These are phyloP conservation scores for Drosophila paracracens DNA, from an alignment of 2,888 invertebrate genomes.

Conservation along the genomic window DNA sequence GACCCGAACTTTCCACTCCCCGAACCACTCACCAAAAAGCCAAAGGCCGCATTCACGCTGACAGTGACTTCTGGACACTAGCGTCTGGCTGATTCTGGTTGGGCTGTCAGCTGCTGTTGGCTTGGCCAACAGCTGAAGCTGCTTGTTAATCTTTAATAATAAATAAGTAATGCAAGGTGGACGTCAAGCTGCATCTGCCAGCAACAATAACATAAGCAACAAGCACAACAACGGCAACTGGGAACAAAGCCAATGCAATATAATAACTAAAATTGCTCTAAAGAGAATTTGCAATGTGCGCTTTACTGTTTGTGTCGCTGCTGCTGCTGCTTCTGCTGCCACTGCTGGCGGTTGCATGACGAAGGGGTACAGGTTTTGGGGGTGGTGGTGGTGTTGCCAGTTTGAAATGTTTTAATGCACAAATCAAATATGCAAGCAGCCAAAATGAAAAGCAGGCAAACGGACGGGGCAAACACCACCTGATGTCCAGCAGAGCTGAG, in stretches of 20 bases:
- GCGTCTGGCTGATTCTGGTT: conserved; percentile 4
- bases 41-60: conserved; percentile 42
- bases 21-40: conserved; percentile 1
- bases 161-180: conserved; percentile 72
- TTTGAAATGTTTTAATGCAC: conserved; percentile 79
- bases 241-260: conserved; percentile 74
- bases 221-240: conserved; percentile 32
- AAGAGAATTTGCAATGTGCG: conserved; percentile 74
- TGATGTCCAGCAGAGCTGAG: conserved; percentile 61
- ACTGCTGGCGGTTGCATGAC: conserved; percentile 15
- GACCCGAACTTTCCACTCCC: background rate
- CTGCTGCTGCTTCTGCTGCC: conserved; percentile 9
- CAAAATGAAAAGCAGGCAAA: conserved; percentile 56
- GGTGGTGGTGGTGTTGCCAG: conserved; percentile 29
- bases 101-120: conserved; percentile 1
- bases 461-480: conserved; percentile 44
- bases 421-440: conserved; percentile 79
- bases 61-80: conserved; percentile 14
- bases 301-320: conserved; percentile 45
- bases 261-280: conserved; percentile 78
- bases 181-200: conserved; percentile 61
- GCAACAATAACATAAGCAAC: conserved; percentile 24
- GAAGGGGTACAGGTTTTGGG: background rate
- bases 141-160: conserved; percentile 77
- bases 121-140: conserved; percentile 43